Evolutionary conservation across 2,113 vertebrate species (phyloP).

Genomic region (Hydropotes inermis): DNA sequence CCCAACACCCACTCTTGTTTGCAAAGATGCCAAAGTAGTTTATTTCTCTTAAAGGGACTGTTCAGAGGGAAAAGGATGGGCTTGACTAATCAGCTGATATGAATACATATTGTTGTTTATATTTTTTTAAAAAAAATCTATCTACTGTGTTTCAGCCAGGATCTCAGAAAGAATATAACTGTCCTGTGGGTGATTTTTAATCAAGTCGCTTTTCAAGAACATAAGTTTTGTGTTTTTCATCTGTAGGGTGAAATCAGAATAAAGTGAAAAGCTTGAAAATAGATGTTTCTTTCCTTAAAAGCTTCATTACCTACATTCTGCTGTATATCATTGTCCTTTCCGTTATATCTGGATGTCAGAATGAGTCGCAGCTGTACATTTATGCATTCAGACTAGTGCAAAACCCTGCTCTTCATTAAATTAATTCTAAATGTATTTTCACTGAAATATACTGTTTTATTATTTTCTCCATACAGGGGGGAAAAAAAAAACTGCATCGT

Average conservation of each 20-base stretch:
- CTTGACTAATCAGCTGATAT: conserved; percentile 42
- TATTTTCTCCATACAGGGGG: background rate
- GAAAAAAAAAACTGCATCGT: background rate
- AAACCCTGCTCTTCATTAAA: conserved; percentile 41
- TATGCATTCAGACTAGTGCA: background rate
- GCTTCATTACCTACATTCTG: conserved; percentile 57
- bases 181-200: conserved; percentile 42
- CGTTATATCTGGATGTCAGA: background rate
- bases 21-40: conserved; percentile 53
- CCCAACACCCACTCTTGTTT: conserved; percentile 42
- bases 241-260: conserved; percentile 55
- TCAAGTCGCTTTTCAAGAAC: conserved; percentile 48
- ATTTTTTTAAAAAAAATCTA: conserved; percentile 26
- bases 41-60: conserved; percentile 72
- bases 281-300: conserved; percentile 50
- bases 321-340: conserved; percentile 18
- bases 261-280: conserved; percentile 60
- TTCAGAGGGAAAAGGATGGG: conserved; percentile 66
- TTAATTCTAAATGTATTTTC: conserved; percentile 33
- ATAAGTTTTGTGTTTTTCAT: conserved; percentile 49
- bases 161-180: conserved; percentile 27
- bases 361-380: conserved; percentile 32
- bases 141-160: conserved; percentile 42
- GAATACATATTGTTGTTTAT: conserved; percentile 72
- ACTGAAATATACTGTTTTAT: conserved; percentile 37